phyloP scores from a whole-genome alignment of 2,797 vertebrate species.

The Ataeniobius toweri region DNA sequence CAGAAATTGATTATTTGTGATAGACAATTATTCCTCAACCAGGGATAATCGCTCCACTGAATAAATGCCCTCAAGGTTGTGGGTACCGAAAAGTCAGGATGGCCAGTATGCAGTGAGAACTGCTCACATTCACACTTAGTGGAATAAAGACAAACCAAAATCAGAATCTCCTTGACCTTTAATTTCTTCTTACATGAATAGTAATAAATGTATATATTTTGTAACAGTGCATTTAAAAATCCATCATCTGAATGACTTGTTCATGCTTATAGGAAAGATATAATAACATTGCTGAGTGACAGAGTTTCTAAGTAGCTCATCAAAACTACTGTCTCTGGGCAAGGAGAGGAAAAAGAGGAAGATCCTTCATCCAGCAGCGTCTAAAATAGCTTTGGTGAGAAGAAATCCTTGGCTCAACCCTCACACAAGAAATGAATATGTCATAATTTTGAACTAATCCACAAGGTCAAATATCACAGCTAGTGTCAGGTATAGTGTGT shows the following conservation, averaged over 20 bases:
- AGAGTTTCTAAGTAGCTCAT: neutral
- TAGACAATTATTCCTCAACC: too few relatives aligned
- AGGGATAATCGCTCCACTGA: too few relatives aligned
- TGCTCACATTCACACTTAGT: neutral
- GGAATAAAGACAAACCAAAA: neutral
- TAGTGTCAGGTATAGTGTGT: neutral
- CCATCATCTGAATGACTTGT: neutral
- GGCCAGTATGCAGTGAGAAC: neutral
- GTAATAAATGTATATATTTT: neutral
- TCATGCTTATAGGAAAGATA: too few relatives aligned
- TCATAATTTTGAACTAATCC: constrained; percentile 34
- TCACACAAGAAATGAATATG: constrained; percentile 37
- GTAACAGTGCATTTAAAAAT: neutral
- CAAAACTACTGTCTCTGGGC: constrained; percentile 45
- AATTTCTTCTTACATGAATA: too few relatives aligned
- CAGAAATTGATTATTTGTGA: too few relatives aligned
- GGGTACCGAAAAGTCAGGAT: neutral
- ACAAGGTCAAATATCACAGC: neutral
- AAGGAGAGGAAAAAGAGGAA: constrained; percentile 33
- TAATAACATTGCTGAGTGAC: neutral
- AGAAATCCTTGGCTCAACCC: constrained; percentile 33
- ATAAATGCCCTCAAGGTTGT: too few relatives aligned
- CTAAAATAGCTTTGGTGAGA: constrained; percentile 64
- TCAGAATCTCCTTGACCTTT: neutral
- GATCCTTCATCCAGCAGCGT: constrained; percentile 34